Base-by-base conservation (phyloP, 2,797 vertebrate genomes). In the Gallinago solitaria region DNA sequence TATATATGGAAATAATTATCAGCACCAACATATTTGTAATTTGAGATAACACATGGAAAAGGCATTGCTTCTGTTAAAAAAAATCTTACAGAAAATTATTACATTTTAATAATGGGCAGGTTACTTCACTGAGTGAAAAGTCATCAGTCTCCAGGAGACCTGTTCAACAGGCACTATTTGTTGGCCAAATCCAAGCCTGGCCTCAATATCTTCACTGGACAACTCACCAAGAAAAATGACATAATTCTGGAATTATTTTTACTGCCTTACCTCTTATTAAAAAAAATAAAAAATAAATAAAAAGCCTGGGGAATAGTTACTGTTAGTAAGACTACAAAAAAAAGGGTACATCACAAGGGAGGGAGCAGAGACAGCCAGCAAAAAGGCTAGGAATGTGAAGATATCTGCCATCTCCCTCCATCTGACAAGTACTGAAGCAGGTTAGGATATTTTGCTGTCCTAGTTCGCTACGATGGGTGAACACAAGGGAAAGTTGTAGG, bases 1-100 rank as follows among this genome's bases (percentile, higher is more conserved):
- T 96, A 97, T 97, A 97, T 89, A 95, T 96, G 91, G 76, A 97
- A 97, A 97, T 97, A 97, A 91, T 95, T 93, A 96, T 79, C 94
- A 95, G 73, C 84, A 93, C 69, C 79, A 95, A 96, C 83, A 92
- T 95, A 94, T 60, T 96, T 82, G 63, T 91, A 95, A 90, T 94
- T 90, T 92, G 87, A 95, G 81, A 96, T 94, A 97, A 94, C 48
- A 81, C 41, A 85, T n/a, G 60, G 87, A 88, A 94, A 90, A 93
- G 23, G 35, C 47, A 80, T 33, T 86, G 32, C 37, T 74, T 86
- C 91, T 74, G 32, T 82, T 83, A 75, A 92, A 96, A 96, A 89
- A 86, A 84, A 39, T 35, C 68, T 79, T 61, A 50, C 23, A 90
- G 80, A 92, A 95, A 94, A 96, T 92, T 80, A 92, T 57, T 93